phyloP scores from a whole-genome alignment of 2,113 vertebrate genomes.

The Egretta garzetta region DNA sequence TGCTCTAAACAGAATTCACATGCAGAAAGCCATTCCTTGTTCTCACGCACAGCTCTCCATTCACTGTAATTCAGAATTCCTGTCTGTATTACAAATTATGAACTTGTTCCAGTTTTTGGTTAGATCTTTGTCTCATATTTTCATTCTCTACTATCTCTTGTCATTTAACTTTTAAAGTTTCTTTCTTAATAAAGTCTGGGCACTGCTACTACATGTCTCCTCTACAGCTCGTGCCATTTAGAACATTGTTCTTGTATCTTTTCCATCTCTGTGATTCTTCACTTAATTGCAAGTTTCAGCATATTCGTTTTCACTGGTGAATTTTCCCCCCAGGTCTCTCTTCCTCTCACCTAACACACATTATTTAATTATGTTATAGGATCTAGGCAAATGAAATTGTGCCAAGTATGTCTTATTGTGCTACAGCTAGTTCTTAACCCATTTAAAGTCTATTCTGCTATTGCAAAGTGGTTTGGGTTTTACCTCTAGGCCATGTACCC shows the following conservation, averaged over 20 bases:
- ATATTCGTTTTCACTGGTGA: not conserved
- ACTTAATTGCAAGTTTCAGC: not conserved
- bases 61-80: not conserved
- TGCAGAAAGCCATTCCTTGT: not conserved
- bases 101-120: not conserved
- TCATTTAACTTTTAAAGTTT: not conserved
- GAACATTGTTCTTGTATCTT: not conserved
- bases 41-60: not conserved
- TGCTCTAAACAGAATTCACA: not conserved
- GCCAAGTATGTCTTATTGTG: not conserved
- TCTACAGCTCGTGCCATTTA: not conserved
- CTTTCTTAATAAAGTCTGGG: not conserved
- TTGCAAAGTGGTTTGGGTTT: not conserved
- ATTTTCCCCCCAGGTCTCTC: not conserved
- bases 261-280: not conserved
- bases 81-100: not conserved
- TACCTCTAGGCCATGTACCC: not conserved
- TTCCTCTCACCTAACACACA: not conserved
- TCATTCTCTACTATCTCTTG: not conserved
- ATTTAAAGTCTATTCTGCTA: not conserved
- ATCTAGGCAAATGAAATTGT: not conserved
- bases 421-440: not conserved
- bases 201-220: not conserved
- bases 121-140: conserved; percentile 14
- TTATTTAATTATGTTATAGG: conserved; percentile 8